These are phyloP conservation scores for Drosophila repleta DNA, from an alignment of 1,140 invertebrate species.

Conservation along the genomic window DNA sequence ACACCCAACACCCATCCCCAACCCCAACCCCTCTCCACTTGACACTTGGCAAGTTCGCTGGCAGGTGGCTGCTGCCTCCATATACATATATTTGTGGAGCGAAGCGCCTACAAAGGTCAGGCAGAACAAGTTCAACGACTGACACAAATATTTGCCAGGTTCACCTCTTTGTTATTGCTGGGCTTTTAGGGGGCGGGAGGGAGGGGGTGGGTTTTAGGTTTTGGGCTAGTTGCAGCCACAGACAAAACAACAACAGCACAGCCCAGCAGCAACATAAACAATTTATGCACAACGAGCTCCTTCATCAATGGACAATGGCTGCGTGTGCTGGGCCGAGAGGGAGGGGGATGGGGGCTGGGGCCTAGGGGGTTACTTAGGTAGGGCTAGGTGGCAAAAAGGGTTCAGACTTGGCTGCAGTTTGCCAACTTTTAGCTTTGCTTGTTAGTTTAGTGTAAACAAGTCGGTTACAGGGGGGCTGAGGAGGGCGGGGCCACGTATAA, in stretches of 20 bases:
- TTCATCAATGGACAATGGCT: constrained; percentile 44
- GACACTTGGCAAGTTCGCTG: not conserved
- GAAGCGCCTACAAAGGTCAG: constrained; percentile 48
- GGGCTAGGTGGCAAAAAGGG: constrained; percentile 2
- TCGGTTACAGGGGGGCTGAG: not conserved
- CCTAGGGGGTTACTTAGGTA: not conserved
- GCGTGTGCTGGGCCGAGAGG: not conserved
- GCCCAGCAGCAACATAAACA: constrained; percentile 60
- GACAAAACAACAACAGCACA: constrained; percentile 27
- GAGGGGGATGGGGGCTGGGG: not conserved
- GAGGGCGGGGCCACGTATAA: not conserved
- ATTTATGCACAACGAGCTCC: constrained; percentile 71
- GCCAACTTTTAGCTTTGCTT: constrained; percentile 71
- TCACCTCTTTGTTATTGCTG: constrained; percentile 56
- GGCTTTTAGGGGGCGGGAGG: constrained; percentile 21
- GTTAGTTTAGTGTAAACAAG: constrained; percentile 76
- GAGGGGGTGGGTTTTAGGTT: not conserved
- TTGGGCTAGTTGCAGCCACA: constrained; percentile 33
- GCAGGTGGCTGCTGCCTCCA: not conserved
- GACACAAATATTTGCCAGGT: constrained; percentile 66
- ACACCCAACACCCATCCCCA: not conserved
- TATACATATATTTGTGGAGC: not conserved
- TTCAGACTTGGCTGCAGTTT: constrained; percentile 53
- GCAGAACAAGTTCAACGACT: constrained; percentile 70
- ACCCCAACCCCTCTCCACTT: not conserved